Percentiles rank a stretch among this genome's conserved stretches.
Evolutionary conservation across 2,888 invertebrate genomes (phyloP).

Genomic region (Caenorhabditis sp.): DNA sequence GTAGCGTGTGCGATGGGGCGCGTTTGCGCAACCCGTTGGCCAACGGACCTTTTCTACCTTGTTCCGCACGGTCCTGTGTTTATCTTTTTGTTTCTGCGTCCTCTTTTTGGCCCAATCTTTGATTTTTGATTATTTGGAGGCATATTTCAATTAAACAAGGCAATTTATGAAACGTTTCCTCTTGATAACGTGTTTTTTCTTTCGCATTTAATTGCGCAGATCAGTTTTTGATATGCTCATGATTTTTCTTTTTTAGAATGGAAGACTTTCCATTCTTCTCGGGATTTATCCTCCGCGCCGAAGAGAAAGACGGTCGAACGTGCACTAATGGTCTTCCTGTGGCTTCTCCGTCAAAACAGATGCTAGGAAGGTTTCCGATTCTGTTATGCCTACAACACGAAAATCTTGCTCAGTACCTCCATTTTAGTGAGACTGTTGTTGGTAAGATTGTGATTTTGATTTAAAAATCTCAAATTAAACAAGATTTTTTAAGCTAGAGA

Average conservation of each 20-base stretch:
- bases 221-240: not conserved
- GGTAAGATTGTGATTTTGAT: slow-evolving; percentile 19
- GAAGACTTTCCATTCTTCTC: slow-evolving; percentile 52
- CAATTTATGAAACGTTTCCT: no score
- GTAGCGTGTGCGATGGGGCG: no score
- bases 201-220: not conserved
- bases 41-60: no score
- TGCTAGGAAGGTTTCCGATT: slow-evolving; percentile 84
- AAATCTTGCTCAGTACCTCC: slow-evolving; percentile 86
- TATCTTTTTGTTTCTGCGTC: no score
- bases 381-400: slow-evolving; percentile 83
- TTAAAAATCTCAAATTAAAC: not conserved
- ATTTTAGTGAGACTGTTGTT: slow-evolving; percentile 33
- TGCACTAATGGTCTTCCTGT: slow-evolving; percentile 91
- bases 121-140: no score
- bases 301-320: slow-evolving; percentile 65
- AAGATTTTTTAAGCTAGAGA: slow-evolving; percentile 71
- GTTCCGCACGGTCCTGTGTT: no score
- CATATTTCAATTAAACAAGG: no score
- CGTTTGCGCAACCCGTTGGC: no score
- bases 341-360: slow-evolving; percentile 96
- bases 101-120: no score
- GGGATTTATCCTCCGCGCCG: slow-evolving; percentile 66
- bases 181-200: no score
- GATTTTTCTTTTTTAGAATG: slow-evolving; percentile 15